Evolutionary conservation across 2,797 vertebrate genomes (phyloP).

Genomic region (Malurus splendens): DNA sequence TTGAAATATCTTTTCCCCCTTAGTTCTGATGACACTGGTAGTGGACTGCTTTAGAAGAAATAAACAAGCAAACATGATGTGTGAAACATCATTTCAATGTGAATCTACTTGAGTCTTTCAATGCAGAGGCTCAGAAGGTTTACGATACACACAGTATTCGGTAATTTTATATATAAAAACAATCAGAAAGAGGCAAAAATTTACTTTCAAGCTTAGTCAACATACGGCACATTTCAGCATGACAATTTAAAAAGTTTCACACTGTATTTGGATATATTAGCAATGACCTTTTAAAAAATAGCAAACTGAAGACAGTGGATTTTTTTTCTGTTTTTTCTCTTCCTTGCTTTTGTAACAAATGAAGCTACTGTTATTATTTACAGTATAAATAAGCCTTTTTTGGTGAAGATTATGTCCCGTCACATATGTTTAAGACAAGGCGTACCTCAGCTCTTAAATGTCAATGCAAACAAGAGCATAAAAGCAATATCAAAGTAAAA

Average conservation of each 20-base stretch:
- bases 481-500: constrained; percentile 62
- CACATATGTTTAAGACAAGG: constrained; percentile 48
- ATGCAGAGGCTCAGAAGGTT: constrained; percentile 59
- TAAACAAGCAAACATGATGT: constrained; percentile 34
- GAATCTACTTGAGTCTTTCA: constrained; percentile 54
- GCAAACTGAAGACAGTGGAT: constrained; percentile 57
- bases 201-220: constrained; percentile 68
- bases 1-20: not conserved
- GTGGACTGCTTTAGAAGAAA: constrained; percentile 16
- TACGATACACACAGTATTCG: constrained; percentile 78
- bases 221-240: constrained; percentile 62
- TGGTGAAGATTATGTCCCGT: constrained; percentile 59
- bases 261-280: constrained; percentile 68
- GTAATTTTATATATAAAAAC: constrained; percentile 74
- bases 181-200: constrained; percentile 69
- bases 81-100: constrained; percentile 35
- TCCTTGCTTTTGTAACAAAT: constrained; percentile 64
- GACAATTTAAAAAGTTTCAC: constrained; percentile 62
- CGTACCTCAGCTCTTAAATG: constrained; percentile 47
- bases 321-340: not conserved
- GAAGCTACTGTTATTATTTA: constrained; percentile 65
- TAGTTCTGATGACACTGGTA: not conserved
- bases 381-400: constrained; percentile 72
- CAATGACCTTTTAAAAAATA: constrained; percentile 66
- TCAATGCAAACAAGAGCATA: constrained; percentile 46